A percentile compares a stretch with the other conserved stretches of the same genome.
These are phyloP conservation scores for Volucella bombylans DNA, from an alignment of 2,888 invertebrate genomes.

Conservation along the genomic window DNA sequence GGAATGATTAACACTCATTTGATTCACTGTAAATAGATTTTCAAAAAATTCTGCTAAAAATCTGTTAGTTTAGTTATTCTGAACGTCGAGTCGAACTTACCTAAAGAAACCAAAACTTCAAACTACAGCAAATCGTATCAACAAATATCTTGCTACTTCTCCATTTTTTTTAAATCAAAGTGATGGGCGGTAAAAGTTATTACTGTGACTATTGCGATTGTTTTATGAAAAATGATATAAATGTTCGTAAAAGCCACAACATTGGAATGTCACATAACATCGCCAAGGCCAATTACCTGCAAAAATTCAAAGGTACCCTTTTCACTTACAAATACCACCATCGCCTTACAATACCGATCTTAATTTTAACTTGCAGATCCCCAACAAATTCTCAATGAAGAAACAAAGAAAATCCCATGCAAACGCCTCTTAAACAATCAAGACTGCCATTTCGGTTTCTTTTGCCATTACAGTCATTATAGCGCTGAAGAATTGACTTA, in stretches of 20 bases:
- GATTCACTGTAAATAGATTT: no score
- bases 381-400: conserved; percentile 61
- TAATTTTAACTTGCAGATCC: conserved; percentile 63
- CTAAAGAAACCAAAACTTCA: no score
- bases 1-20: no score
- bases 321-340: background rate
- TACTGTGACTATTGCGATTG: conserved; percentile 82
- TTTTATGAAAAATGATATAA: conserved; percentile 80
- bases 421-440: conserved; percentile 47
- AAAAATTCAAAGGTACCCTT: conserved; percentile 65
- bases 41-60: no score
- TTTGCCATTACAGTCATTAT: conserved; percentile 71
- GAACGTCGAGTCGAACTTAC: no score
- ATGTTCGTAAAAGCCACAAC: conserved; percentile 80
- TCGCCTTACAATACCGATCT: background rate
- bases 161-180: background rate
- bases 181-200: conserved; percentile 81
- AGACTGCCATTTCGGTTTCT: conserved; percentile 63
- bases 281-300: conserved; percentile 78
- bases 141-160: no score
- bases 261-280: conserved; percentile 79
- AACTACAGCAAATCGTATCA: no score
- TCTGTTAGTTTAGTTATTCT: no score
- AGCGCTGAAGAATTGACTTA: conserved; percentile 40
- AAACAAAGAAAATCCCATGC: conserved; percentile 70